Base-by-base conservation (phyloP, 2,888 invertebrate species). In the Halictus quadricinctus region DNA sequence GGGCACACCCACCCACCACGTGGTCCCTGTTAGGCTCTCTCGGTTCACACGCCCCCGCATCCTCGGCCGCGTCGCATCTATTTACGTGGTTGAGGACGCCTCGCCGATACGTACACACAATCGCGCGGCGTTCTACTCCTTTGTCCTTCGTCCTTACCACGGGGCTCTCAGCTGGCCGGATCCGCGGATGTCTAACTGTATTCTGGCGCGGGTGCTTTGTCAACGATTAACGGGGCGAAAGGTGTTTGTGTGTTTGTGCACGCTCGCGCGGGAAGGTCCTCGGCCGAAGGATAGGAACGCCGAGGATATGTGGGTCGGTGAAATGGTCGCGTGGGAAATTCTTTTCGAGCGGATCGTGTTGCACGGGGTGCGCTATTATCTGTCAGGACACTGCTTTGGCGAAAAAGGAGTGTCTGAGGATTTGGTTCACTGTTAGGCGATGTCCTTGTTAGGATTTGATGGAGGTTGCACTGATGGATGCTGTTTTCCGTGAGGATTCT, bases 21-120 rank as follows among this genome's bases (percentile, higher is more conserved):
- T 89, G 88, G 89, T 76, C 82, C 87, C 54, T 87, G 78, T 85
- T 86, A 88, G 85, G 84, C 91, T 75, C 76, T 75, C 77, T 54
- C 54, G 84, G 87, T 93, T 93, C 93, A 88, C 93, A 93, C 93
- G 91, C 91, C 91, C 88, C 87, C 92, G 86, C 90, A 83, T 89
- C 86, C 85, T 89, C 76, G 75, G 76, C 72, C 43, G 41, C 54
- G 54, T 72, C 78, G 85, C 84, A 85, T 90, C 89, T 90, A 87
- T 91, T 90, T 91, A 90, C 91, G 91, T 79, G 85, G 81, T 90
- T 86, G 50, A 80, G 76, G 78, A 76, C 78, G 78, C 78, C 76
- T 72, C 74, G 69, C 64, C 85, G 76, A 73, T 81, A 21, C 54
- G 10, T n/a, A 10, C 54, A n/a, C 10, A 54, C 50, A 54, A 54